Evolutionary conservation across 2,888 invertebrate genomes (phyloP).

Genomic region (Poecilus cupreus): DNA sequence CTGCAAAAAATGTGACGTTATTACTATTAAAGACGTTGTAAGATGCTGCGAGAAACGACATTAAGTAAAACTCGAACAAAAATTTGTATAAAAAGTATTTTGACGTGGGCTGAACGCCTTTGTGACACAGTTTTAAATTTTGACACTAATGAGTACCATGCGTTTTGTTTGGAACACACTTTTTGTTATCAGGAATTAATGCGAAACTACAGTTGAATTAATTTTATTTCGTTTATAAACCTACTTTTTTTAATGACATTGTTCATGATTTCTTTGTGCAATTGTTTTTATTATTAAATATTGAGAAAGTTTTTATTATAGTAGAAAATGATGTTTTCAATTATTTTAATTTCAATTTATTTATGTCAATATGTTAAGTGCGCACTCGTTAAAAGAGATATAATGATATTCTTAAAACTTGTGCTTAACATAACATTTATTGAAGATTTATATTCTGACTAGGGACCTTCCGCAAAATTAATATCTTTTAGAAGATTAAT

Average conservation of each 20-base stretch:
- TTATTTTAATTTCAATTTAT: not conserved
- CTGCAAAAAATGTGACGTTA: not conserved
- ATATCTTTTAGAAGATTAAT: too few species aligned
- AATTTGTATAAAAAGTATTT: constrained; percentile 7
- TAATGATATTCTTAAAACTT: not conserved
- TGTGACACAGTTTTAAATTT: constrained; percentile 21
- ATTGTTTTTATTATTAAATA: constrained; percentile 15
- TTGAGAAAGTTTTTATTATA: constrained; percentile 14
- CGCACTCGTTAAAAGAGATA: not conserved
- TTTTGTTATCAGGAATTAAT: constrained; percentile 33
- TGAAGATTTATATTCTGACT: too few species aligned
- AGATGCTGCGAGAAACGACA: not conserved
- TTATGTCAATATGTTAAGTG: constrained; percentile 30
- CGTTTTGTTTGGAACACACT: constrained; percentile 22
- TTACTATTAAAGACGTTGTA: not conserved
- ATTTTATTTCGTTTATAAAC: constrained; percentile 35
- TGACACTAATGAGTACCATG: constrained; percentile 24
- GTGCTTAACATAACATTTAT: too few species aligned
- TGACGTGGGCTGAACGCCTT: constrained; percentile 2
- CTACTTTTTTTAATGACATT: constrained; percentile 22
- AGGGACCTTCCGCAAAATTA: too few species aligned
- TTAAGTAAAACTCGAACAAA: not conserved
- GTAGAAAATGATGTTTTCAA: not conserved
- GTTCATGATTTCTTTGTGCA: not conserved
- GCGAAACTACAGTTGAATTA: constrained; percentile 18